Evolutionary conservation across 2,113 vertebrate genomes (phyloP), one percentile per base, ranked within the genome.

Genomic region (Donacobius atricapilla): DNA sequence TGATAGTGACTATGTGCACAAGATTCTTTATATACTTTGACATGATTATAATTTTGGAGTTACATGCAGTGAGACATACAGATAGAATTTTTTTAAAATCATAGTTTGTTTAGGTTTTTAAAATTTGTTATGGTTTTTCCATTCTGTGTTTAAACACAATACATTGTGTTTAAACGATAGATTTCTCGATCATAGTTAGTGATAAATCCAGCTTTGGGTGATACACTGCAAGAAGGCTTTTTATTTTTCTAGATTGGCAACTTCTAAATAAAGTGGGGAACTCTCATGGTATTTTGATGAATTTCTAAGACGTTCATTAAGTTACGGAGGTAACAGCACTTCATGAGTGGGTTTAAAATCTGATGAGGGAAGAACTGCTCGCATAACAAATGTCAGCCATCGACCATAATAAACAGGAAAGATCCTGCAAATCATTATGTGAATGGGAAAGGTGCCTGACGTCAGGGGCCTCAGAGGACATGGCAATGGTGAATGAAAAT

Each of bases 301-400:
- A 47, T 64, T 47, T 64, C 28, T 18, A 45, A 64, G 28, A 39
- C 18, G 33, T 63, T 72, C 23, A 73, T 9, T 39, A 22, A 25
- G 18, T 54, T 37, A 33, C 0, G 0, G 18, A 73, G 18, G 23
- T 15, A 28, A 64, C 18, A 45, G n/a, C 18, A 47, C 23, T 19
- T 47, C 23, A 19, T 15, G 9, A 47, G 7, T 0, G 0, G 28
- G 69, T 30, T 47, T 75, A 47, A 73, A 84, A 84, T 73, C 48
- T 39, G 23, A 2, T 39, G n/a, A 64, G 31, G n/a, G 22, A 39
- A 47, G 9, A 47, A 39, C 19, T 72, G 45, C 33, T 54, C 1
- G 0, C 0, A 2, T n/a, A 39, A 39, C 35, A 47, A 73, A n/a
- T 23, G 28, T 18, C 28, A 64, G 23, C n/a, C 40, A 33, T 40